A percentile compares a stretch with the other conserved stretches of the same genome.
Evolutionary conservation across 2,888 invertebrate genomes (phyloP).

Genomic region (Ennomos erosarius): DNA sequence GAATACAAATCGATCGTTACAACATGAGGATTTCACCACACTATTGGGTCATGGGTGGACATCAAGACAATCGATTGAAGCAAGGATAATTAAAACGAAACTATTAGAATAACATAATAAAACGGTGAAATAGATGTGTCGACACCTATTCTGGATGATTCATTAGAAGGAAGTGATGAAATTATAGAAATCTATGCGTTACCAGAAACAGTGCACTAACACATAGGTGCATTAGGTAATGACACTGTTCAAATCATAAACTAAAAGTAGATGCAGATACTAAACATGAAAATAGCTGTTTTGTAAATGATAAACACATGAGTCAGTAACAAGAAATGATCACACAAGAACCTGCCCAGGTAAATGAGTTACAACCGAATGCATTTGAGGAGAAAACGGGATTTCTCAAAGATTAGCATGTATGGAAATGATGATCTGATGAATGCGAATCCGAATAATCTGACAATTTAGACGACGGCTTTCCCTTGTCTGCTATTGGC

Average conservation of each 20-base stretch:
- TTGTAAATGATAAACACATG: no score
- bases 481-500: conserved; percentile 24
- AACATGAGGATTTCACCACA: conserved; percentile 82
- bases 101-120: conserved; percentile 27
- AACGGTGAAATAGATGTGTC: conserved; percentile 47
- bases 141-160: conserved; percentile 44
- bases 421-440: conserved; percentile 30
- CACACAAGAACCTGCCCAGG: no score
- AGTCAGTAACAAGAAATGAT: no score
- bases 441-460: conserved; percentile 33
- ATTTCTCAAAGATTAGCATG: conserved; percentile 30
- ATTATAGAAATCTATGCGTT: conserved; percentile 19
- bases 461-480: conserved; percentile 35
- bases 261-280: no score
- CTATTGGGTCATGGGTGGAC: conserved; percentile 82
- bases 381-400: conserved; percentile 31
- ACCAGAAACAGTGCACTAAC: no score
- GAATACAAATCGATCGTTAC: conserved; percentile 80
- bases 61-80: conserved; percentile 53
- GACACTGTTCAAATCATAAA: no score
- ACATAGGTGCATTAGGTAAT: no score
- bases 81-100: conserved; percentile 61
- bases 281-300: no score
- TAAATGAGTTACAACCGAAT: conserved; percentile 15
- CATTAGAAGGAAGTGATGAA: conserved; percentile 40